Base-by-base conservation (phyloP, 2,888 invertebrate genomes). In the Pseudanteris insignis region DNA sequence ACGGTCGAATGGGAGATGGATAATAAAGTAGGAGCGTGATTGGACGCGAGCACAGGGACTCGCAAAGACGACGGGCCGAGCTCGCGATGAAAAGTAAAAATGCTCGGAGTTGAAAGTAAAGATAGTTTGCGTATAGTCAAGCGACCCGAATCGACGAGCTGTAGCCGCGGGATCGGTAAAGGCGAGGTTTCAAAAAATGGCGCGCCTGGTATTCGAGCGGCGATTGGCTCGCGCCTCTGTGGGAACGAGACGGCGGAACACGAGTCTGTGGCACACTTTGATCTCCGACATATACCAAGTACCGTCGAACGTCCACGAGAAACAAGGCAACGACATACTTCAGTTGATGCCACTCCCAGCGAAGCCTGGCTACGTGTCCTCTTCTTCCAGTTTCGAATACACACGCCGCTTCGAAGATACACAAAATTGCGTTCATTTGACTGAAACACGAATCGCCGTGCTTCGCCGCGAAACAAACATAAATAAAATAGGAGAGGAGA, bases 201-300 rank as follows among this genome's bases (percentile, higher is more conserved):
- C 57, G 57, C 57, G 57, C 43, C 48, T 44, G 15, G 48, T 11
- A 43, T 26, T 32, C 28, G 48, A n/a, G 15, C 44, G 47, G 36
- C 30, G 47, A 60, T 59, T 53, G 51, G 44, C 13, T 33, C 32
- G 34, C 43, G 54, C 28, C 26, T 28, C 53, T 55, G 54, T 50
- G 61, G 60, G 54, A 61, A 55, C 44, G 55, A 26, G 43, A 29
- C 51, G 51, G 21, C 24, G 44, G 38, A 55, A 33, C 41, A 47
- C 34, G 53, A 53, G 44, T 61, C 55, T 40, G 48, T 60, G 61
- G 61, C 55, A 61, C 61, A 61, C 61, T 61, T 61, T 50, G 47
- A 61, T 61, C 50, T 24, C 30, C 55, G 55, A 51, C 41, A 33
- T 46, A 55, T 25, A 46, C 53, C 46, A 37, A 61, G 47, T 59